A percentile compares a stretch with the other conserved stretches of the same genome.
phyloP scores from a whole-genome alignment of 2,113 vertebrate species.

The Delphinus delphis region DNA sequence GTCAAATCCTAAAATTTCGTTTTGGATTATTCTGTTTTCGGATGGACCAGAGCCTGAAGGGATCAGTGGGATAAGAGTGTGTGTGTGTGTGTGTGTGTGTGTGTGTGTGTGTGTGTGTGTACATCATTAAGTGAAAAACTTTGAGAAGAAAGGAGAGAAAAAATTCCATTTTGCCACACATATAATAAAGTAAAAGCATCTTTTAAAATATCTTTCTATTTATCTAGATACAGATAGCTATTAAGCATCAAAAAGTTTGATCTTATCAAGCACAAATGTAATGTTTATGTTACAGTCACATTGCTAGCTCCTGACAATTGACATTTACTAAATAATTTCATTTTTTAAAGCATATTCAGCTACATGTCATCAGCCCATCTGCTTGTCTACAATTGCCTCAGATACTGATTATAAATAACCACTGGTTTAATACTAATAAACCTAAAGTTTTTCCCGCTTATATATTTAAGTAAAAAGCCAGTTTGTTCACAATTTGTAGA shows the following conservation, averaged over 20 bases:
- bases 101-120: background rate
- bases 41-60: background rate
- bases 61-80: background rate
- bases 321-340: background rate
- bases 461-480: background rate
- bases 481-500: background rate
- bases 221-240: background rate
- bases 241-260: background rate
- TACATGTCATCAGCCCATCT: background rate
- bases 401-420: background rate
- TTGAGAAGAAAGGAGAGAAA: background rate
- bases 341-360: background rate
- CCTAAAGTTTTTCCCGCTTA: background rate
- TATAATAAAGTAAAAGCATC: background rate
- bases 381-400: background rate
- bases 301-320: background rate
- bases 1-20: background rate
- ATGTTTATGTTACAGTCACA: background rate
- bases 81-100: background rate
- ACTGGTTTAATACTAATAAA: background rate
- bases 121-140: background rate
- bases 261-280: background rate
- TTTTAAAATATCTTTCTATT: background rate
- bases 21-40: background rate
- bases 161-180: background rate